Evolutionary conservation across 2,888 invertebrate species (phyloP).

Genomic region (Psylliodes chrysocephalus): DNA sequence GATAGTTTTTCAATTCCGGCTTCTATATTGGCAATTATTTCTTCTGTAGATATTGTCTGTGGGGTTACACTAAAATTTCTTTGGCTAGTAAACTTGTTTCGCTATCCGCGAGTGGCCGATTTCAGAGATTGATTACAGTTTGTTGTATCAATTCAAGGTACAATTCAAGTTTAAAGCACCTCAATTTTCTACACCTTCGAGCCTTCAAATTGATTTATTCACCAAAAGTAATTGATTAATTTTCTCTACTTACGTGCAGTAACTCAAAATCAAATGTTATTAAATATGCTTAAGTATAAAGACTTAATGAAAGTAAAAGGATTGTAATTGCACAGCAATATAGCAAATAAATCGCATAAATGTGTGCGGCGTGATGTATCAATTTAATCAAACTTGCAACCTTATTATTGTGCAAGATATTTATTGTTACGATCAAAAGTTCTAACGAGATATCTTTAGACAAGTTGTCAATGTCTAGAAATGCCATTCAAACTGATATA

Average conservation of each 20-base stretch:
- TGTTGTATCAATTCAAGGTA: too few species aligned
- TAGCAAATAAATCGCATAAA: constrained; percentile 6
- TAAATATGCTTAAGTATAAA: neutral
- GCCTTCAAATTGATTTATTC: too few species aligned
- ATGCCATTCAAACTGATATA: neutral
- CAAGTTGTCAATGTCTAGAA: neutral
- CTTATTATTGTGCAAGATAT: constrained; percentile 5
- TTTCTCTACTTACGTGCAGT: neutral
- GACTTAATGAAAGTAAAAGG: constrained; percentile 5
- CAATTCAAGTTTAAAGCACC: too few species aligned
- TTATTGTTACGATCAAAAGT: neutral
- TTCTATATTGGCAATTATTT: too few species aligned
- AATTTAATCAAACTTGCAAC: neutral
- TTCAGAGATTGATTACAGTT: too few species aligned
- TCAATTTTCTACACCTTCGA: too few species aligned
- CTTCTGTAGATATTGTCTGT: too few species aligned
- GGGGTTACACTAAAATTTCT: too few species aligned
- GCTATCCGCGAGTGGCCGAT: too few species aligned
- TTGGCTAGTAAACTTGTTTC: too few species aligned
- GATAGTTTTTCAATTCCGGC: too few species aligned
- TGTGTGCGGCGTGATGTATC: constrained; percentile 8
- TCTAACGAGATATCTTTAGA: neutral
- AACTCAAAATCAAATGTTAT: neutral
- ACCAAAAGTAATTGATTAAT: too few species aligned
- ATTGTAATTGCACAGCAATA: neutral